Conservation (phyloP, 2,797 vertebrate species). For the Karalla daura region DNA sequence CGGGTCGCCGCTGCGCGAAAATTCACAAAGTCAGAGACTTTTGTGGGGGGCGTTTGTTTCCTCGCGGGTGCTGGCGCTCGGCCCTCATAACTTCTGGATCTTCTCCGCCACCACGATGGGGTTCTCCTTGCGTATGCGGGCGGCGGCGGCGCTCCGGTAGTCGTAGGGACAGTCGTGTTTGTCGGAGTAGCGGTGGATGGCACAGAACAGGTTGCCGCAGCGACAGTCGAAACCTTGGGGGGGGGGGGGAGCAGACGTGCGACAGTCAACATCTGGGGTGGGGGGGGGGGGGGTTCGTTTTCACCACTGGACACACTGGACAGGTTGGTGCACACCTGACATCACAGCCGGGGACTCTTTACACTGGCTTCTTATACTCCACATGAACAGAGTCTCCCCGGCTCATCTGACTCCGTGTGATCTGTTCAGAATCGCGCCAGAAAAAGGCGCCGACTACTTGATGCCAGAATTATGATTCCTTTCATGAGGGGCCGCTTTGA, state of each 20-base stretch:
- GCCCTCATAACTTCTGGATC: slow-evolving; percentile 94
- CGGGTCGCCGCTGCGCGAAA: slow-evolving; percentile 79
- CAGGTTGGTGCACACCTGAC: too few species aligned
- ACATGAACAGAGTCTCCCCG: too few species aligned
- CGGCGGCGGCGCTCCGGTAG: slow-evolving; percentile 91
- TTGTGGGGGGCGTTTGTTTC: slow-evolving; percentile 19
- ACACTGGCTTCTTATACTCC: neutral
- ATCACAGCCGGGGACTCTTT: neutral
- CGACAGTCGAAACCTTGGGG: slow-evolving; percentile 91
- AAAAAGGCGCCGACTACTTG: too few species aligned
- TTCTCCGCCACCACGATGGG: slow-evolving; percentile 92
- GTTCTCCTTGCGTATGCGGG: slow-evolving; percentile 93
- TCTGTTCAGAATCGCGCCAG: too few species aligned
- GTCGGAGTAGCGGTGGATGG: slow-evolving; percentile 92
- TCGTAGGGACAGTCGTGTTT: slow-evolving; percentile 92
- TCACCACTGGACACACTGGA: too few species aligned
- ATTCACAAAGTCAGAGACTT: slow-evolving; percentile 74
- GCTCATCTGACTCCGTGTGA: too few species aligned
- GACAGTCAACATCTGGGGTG: slow-evolving; percentile 31
- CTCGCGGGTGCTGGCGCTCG: slow-evolving; percentile 37
- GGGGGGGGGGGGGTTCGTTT: too few species aligned
- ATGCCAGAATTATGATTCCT: too few species aligned
- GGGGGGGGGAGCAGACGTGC: slow-evolving; percentile 5
- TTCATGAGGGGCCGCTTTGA: too few species aligned
- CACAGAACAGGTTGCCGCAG: slow-evolving; percentile 93